phyloP scores from a whole-genome alignment of 2,797 vertebrate genomes.

The Thalassophryne amazonica region DNA sequence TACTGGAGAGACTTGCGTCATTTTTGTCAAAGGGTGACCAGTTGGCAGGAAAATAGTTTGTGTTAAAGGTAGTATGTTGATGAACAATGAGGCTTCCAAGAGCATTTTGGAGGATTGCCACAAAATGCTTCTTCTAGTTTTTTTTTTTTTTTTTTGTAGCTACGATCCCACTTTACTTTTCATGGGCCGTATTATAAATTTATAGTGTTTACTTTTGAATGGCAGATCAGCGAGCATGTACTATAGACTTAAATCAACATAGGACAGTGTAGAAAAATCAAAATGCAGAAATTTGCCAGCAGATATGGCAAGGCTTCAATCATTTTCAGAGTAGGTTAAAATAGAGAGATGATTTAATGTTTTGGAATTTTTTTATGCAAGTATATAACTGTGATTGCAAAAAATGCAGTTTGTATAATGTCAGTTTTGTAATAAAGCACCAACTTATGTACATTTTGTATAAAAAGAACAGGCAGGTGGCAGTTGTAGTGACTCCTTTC shows the following conservation, averaged over 20 bases:
- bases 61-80: conserved; percentile 64
- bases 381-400: conserved; percentile 73
- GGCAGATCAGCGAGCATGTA: conserved; percentile 84
- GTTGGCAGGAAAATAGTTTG: background rate
- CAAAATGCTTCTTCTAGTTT: conserved; percentile 60
- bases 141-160: conserved; percentile 81
- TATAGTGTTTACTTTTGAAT: conserved; percentile 67
- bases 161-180: conserved; percentile 70
- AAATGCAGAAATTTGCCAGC: conserved; percentile 56
- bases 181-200: conserved; percentile 64
- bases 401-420: conserved; percentile 76
- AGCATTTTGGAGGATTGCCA: conserved; percentile 41
- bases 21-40: background rate
- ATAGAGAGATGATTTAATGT: conserved; percentile 61
- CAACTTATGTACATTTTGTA: conserved; percentile 89
- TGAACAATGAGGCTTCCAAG: conserved; percentile 23
- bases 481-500: conserved; percentile 74
- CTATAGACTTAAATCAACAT: conserved; percentile 81
- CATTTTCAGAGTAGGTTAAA: conserved; percentile 44
- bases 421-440: conserved; percentile 78
- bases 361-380: conserved; percentile 58
- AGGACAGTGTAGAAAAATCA: conserved; percentile 76
- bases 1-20: conserved; percentile 7
- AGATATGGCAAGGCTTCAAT: conserved; percentile 48
- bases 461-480: conserved; percentile 67